A percentile compares a stretch with the other conserved stretches of the same genome.
Evolutionary conservation across 2,888 invertebrate genomes (phyloP).

Genomic region (Orgyia antiqua): DNA sequence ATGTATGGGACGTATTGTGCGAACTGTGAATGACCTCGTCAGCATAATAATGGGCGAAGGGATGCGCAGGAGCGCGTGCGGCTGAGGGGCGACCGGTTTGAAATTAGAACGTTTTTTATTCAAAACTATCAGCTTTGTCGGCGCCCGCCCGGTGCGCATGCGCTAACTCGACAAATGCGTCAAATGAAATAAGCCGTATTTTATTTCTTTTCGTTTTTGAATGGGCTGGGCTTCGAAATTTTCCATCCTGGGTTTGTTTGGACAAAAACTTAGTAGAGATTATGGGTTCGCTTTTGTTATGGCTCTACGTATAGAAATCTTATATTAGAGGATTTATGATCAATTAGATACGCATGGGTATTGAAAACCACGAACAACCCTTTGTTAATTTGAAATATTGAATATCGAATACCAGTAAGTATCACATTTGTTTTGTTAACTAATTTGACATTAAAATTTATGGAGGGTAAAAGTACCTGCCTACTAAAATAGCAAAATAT

Average conservation of each 20-base stretch:
- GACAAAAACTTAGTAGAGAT: constrained; percentile 44
- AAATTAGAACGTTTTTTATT: constrained; percentile 77
- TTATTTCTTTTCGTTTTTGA: constrained; percentile 64
- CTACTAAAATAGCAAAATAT: no score
- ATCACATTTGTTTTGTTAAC: no score
- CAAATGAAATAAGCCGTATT: constrained; percentile 74
- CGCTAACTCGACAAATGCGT: constrained; percentile 77
- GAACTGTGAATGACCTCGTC: constrained; percentile 77
- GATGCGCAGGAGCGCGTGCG: constrained; percentile 76
- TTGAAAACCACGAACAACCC: constrained; percentile 10
- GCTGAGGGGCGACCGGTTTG: constrained; percentile 72
- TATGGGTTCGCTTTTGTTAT: constrained; percentile 29
- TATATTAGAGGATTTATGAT: constrained; percentile 26
- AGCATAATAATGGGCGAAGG: constrained; percentile 72
- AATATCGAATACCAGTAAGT: no score
- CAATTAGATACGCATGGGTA: constrained; percentile 24
- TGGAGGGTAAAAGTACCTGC: no score
- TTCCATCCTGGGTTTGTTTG: constrained; percentile 43
- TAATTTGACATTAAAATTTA: no score
- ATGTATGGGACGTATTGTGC: constrained; percentile 66
- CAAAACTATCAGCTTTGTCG: constrained; percentile 62
- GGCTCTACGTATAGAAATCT: constrained; percentile 24
- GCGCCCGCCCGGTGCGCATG: constrained; percentile 71
- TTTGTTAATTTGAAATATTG: background rate
- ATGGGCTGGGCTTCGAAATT: constrained; percentile 51